Base-by-base conservation (phyloP, 2,888 invertebrate genomes). In the Tethea ocularis region DNA sequence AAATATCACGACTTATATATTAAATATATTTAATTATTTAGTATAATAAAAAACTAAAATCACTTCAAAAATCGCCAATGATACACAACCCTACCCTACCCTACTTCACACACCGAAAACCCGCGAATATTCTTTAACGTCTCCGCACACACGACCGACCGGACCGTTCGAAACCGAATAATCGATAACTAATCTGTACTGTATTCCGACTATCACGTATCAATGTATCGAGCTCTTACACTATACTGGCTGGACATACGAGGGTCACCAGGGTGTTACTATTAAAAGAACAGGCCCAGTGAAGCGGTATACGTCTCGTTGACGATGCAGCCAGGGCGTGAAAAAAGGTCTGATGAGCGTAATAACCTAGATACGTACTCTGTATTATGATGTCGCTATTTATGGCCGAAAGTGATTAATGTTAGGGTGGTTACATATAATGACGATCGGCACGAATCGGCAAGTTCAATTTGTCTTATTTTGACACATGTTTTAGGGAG, bases 251-350 rank as follows among this genome's bases (percentile, higher is more conserved):
- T 52, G 64, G 56, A 59, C n/a, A n/a, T 63, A 63, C 60, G 69
- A 72, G 75, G 75, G 77, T 76, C 75, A 69, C 61, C 67, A 71
- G 78, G 77, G 67, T 63, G 67, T 63, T 67, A 70, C 87, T 89
- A 89, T 88, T 80, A 87, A 74, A 77, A 87, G 88, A 79, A 61
- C 77, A 69, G 67, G 75, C 51, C 67, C 72, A 85, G 60, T 77
- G 81, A 83, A 75, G 81, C 89, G 83, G 72, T 74, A 77, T 77
- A 75, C 72, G 73, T 71, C 72, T 67, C 71, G 70, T n/a, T 68
- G 72, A 71, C 69, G 74, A 76, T 75, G 77, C 80, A 80, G 77
- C 65, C 79, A 74, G 75, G 71, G 83, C 85, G 87, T 87, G 83
- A 84, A 85, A 82, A 82, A 82, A 78, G 74, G 71, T 74, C 68